These are phyloP conservation scores for Gymnoscelis rufifasciata DNA, from an alignment of 2,888 invertebrate species.

Conservation along the genomic window DNA sequence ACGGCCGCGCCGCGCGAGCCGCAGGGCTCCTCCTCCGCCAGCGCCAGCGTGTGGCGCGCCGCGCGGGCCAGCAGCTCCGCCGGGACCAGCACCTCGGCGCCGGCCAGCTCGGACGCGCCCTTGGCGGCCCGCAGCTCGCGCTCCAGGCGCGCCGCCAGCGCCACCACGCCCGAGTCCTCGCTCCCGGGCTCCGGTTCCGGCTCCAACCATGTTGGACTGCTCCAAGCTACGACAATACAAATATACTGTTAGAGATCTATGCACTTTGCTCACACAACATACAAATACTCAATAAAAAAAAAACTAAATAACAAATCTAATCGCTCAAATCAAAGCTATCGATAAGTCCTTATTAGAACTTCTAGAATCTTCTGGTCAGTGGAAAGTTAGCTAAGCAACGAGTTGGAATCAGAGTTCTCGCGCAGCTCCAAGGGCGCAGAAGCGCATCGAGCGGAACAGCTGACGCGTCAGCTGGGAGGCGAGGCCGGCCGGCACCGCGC, in stretches of 20 bases:
- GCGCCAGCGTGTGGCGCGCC: constrained; percentile 86
- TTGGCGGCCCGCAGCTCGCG: constrained; percentile 89
- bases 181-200: constrained; percentile 51
- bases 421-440: constrained; percentile 42
- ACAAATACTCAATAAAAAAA: too few species aligned
- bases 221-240: constrained; percentile 66
- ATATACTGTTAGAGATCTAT: constrained; percentile 31
- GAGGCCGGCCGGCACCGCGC: constrained; percentile 17
- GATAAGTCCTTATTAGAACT: too few species aligned
- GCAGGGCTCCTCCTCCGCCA: constrained; percentile 94
- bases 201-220: constrained; percentile 69
- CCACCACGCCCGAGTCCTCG: constrained; percentile 80
- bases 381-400: not conserved
- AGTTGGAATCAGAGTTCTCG: constrained; percentile 21
- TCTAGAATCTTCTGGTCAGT: too few species aligned
- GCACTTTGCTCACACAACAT: too few species aligned
- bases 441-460: constrained; percentile 56
- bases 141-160: constrained; percentile 87
- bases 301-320: not conserved
- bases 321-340: not conserved
- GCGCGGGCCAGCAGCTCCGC: constrained; percentile 89
- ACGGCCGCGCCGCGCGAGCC: constrained; percentile 93
- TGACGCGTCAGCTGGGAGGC: constrained; percentile 58
- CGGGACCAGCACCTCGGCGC: constrained; percentile 91
- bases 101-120: constrained; percentile 85